These are phyloP conservation scores for Gastracanthus pulcherrimus DNA, from an alignment of 2,888 invertebrate species.

Conservation along the genomic window DNA sequence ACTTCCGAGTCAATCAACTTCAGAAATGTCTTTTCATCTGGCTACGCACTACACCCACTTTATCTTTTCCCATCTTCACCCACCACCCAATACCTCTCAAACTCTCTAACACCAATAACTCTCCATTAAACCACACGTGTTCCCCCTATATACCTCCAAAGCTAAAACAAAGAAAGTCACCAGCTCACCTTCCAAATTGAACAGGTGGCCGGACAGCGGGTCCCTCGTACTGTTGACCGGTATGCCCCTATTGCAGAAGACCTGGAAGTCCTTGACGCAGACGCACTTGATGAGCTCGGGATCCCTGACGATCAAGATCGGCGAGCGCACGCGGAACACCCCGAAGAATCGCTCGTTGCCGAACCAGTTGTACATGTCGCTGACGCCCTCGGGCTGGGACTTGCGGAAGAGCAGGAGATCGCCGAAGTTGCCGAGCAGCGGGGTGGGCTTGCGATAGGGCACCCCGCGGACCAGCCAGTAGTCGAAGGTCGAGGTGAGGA, in stretches of 20 bases:
- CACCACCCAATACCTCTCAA: too few species aligned
- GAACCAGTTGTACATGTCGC: conserved; percentile 74
- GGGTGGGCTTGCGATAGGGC: conserved; percentile 70
- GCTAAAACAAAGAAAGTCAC: too few species aligned
- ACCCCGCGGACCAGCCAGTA: conserved; percentile 71
- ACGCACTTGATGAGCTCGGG: conserved; percentile 71
- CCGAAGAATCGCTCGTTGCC: conserved; percentile 70
- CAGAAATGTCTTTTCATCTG: too few species aligned
- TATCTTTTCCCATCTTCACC: too few species aligned
- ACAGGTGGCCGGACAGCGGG: conserved; percentile 74
- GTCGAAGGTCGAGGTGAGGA: conserved; percentile 70
- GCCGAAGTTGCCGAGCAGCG: conserved; percentile 71
- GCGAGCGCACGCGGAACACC: conserved; percentile 70
- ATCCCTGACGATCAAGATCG: conserved; percentile 71
- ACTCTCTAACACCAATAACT: too few species aligned
- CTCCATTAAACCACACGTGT: neutral
- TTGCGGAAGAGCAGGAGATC: conserved; percentile 68
- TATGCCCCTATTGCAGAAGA: conserved; percentile 72
- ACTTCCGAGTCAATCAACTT: too few species aligned
- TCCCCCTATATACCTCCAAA: too few species aligned
- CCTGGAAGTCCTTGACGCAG: conserved; percentile 70
- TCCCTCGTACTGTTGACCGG: conserved; percentile 71
- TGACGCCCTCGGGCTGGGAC: conserved; percentile 69
- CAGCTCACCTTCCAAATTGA: conserved; percentile 73
- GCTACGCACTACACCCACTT: too few species aligned